A percentile compares a stretch with the other conserved stretches of the same genome.
Conservation (phyloP, 1,140 invertebrate species). For the Paracyclopina nana region DNA sequence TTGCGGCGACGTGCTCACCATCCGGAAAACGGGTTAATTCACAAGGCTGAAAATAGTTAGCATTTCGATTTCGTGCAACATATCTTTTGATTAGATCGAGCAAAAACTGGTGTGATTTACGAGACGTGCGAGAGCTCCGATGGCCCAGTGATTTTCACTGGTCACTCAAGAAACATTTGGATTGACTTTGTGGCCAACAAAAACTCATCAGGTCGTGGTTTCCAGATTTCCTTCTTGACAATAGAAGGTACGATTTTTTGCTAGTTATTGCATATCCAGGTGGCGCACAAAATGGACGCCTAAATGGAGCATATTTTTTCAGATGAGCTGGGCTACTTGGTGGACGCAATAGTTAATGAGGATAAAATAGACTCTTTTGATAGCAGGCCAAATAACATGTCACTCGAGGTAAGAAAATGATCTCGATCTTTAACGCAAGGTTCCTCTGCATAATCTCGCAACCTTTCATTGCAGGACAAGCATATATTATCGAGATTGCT, state of each 20-base stretch:
- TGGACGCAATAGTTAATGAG: conserved; percentile 10
- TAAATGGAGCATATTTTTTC: too few relatives aligned
- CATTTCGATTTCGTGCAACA: not conserved
- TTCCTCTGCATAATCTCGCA: not conserved
- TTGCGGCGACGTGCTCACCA: conserved; percentile 3
- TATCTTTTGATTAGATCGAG: not conserved
- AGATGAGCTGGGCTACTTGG: conserved; percentile 13
- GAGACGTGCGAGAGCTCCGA: conserved; percentile 10
- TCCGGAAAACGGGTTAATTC: conserved; percentile 13
- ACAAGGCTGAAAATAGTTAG: not conserved
- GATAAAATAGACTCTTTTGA: conserved; percentile 13
- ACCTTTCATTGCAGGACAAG: conserved; percentile 2
- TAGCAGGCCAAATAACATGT: conserved; percentile 5
- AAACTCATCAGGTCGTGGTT: conserved; percentile 3
- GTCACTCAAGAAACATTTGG: conserved; percentile 9
- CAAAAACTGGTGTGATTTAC: conserved; percentile 7
- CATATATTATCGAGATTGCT: conserved; percentile 7
- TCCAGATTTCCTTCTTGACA: conserved; percentile 11
- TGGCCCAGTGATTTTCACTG: conserved; percentile 8
- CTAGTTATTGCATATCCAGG: too few relatives aligned
- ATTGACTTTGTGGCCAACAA: conserved; percentile 1
- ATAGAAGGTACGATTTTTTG: too few relatives aligned
- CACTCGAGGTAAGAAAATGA: not conserved
- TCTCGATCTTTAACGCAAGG: not conserved
- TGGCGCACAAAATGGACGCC: too few relatives aligned